Evolutionary conservation across 2,797 vertebrate species (phyloP).

Genomic region (Chelmon rostratus): DNA sequence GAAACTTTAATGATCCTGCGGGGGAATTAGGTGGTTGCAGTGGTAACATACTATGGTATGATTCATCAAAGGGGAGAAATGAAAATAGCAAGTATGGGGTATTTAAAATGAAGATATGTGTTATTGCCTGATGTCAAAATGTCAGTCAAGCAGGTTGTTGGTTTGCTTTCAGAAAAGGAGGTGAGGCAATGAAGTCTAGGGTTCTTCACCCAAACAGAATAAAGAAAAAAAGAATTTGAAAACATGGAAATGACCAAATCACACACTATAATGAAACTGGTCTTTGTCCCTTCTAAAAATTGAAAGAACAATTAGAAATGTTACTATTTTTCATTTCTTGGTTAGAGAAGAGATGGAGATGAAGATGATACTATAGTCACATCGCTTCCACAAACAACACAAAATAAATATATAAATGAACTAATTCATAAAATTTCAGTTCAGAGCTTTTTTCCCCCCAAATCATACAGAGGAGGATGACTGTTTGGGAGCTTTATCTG

Average conservation of each 20-base stretch:
- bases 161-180: background rate
- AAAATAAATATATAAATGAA: background rate
- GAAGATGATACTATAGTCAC: background rate
- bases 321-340: background rate
- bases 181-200: background rate
- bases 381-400: background rate
- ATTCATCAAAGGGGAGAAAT: constrained; percentile 5
- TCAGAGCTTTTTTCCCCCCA: background rate
- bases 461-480: background rate
- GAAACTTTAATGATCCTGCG: constrained; percentile 23
- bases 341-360: background rate
- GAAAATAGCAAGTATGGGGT: background rate
- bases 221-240: no score
- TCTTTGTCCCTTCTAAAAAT: background rate
- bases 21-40: background rate
- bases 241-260: background rate
- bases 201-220: no score
- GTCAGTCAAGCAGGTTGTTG: background rate
- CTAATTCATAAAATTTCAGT: no score
- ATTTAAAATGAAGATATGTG: constrained; percentile 17
- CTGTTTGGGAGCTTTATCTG: background rate
- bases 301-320: background rate
- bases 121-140: background rate
- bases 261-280: background rate
- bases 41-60: background rate